Conservation (phyloP, 2,888 invertebrate genomes). For the Orthosia gothica region DNA sequence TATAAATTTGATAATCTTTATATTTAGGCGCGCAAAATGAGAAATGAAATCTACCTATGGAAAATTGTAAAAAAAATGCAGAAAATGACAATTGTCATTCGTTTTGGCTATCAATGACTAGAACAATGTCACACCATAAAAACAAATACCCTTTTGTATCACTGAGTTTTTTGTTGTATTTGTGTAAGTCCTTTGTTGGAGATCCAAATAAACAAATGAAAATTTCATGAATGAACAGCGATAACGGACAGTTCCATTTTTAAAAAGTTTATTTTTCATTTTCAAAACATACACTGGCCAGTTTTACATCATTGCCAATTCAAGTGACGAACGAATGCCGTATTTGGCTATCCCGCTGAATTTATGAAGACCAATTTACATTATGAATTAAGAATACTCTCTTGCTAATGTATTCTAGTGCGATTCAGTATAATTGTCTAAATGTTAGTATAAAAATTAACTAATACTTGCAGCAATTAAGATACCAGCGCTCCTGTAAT, state of each 20-base stretch:
- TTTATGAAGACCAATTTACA: constrained; percentile 38
- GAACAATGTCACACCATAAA: background rate
- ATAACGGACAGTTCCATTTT: background rate
- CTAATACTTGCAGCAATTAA: constrained; percentile 49
- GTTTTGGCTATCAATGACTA: background rate
- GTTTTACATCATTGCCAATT: background rate
- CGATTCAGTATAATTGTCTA: constrained; percentile 45
- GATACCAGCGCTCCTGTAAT: constrained; percentile 45
- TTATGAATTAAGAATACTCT: constrained; percentile 50
- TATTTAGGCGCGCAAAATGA: too few species aligned
- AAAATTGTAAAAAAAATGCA: background rate
- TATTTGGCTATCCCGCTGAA: background rate
- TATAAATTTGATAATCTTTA: too few species aligned
- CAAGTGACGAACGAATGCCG: background rate
- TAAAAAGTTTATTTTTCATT: background rate
- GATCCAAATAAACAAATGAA: too few species aligned
- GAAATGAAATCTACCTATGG: too few species aligned
- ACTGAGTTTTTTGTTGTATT: too few species aligned
- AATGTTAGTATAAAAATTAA: constrained; percentile 54
- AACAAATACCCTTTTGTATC: background rate
- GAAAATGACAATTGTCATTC: background rate
- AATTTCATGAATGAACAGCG: background rate
- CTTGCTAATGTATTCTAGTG: constrained; percentile 37
- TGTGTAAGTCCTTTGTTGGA: too few species aligned
- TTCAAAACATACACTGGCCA: background rate